phyloP scores from a whole-genome alignment of 2,113 vertebrate genomes.

The Ascaphus truei region DNA sequence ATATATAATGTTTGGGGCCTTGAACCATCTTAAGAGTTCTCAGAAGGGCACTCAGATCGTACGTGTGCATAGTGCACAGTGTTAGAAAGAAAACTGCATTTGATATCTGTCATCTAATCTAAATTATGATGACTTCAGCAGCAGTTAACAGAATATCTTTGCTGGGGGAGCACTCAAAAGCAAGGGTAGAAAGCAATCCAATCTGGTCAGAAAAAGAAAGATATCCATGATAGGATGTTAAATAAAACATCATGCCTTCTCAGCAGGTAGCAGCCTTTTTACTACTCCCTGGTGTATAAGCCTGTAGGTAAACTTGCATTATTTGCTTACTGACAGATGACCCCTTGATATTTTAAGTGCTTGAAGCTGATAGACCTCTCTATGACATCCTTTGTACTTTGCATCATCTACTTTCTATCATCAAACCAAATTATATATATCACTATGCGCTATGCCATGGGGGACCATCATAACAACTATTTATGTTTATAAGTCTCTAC shows the following conservation, averaged over 20 bases:
- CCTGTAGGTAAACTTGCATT: conserved; percentile 57
- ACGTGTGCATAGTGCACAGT: background rate
- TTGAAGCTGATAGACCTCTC: conserved; percentile 53
- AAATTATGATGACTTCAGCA: conserved; percentile 37
- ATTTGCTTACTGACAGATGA: conserved; percentile 60
- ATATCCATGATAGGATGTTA: conserved; percentile 48
- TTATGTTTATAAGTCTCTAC: conserved; percentile 28
- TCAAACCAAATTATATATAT: conserved; percentile 26
- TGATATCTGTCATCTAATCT: conserved; percentile 33
- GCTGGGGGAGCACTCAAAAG: background rate
- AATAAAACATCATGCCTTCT: conserved; percentile 64
- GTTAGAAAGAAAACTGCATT: conserved; percentile 15
- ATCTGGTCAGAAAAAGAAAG: conserved; percentile 48
- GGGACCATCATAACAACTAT: conserved; percentile 23
- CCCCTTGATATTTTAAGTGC: conserved; percentile 52
- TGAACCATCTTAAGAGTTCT: conserved; percentile 19
- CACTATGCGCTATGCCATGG: conserved; percentile 21
- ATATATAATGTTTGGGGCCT: background rate
- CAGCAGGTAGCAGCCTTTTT: conserved; percentile 50
- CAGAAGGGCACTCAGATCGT: conserved; percentile 4
- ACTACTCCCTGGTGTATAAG: conserved; percentile 50
- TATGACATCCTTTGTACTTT: conserved; percentile 32
- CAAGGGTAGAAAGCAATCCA: conserved; percentile 24
- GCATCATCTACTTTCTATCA: conserved; percentile 27
- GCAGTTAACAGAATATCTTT: conserved; percentile 26